Evolutionary conservation across 2,113 vertebrate species (phyloP).

Genomic region (Gnathonemus longibarbis): DNA sequence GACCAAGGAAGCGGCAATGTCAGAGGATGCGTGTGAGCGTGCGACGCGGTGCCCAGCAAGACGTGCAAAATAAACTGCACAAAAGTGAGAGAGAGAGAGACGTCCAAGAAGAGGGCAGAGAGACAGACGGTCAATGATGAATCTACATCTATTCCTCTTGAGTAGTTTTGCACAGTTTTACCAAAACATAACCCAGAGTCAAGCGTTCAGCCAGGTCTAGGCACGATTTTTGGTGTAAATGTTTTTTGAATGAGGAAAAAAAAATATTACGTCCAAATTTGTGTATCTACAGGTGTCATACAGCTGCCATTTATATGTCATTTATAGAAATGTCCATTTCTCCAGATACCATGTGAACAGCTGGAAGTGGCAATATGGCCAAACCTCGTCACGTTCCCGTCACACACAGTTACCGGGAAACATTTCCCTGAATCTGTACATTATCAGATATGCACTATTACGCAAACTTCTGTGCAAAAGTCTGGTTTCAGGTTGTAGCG

Average conservation of each 20-base stretch:
- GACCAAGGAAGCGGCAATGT: background rate
- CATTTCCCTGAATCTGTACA: background rate
- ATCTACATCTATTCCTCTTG: background rate
- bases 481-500: background rate
- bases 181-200: background rate
- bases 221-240: background rate
- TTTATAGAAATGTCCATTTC: background rate
- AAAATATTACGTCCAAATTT: background rate
- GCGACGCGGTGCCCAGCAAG: background rate
- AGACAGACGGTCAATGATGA: background rate
- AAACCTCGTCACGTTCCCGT: background rate
- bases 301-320: background rate
- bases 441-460: background rate
- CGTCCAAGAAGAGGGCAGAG: background rate
- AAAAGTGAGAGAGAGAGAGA: background rate
- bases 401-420: background rate
- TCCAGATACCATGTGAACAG: background rate
- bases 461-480: background rate
- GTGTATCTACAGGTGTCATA: background rate
- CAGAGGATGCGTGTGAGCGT: background rate
- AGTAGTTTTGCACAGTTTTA: background rate
- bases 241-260: background rate
- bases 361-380: background rate
- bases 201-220: background rate
- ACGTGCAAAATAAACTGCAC: background rate